Evolutionary conservation across 1,140 invertebrate genomes (phyloP).

Genomic region (Brachionus manjavacas): DNA sequence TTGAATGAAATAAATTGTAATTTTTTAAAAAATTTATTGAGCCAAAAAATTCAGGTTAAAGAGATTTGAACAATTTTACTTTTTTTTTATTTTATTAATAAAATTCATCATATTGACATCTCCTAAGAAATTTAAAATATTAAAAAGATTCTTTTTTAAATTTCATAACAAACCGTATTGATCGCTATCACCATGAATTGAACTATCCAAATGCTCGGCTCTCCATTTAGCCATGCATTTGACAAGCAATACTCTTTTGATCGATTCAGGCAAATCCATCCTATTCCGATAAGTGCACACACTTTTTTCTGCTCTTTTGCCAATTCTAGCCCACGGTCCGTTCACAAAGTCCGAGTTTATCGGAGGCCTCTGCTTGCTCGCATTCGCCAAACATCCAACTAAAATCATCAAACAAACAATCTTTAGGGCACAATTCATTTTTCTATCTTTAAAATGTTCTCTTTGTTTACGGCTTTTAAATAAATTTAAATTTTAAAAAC

Average conservation of each 20-base stretch:
- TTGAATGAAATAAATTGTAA: too few relatives aligned
- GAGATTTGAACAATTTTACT: too few relatives aligned
- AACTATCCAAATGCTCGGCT: background rate
- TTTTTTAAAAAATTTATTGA: too few relatives aligned
- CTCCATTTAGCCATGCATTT: background rate
- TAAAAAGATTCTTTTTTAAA: background rate
- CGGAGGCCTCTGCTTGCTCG: background rate
- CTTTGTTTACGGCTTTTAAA: background rate
- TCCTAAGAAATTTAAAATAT: background rate
- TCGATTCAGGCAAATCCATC: background rate
- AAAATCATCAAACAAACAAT: background rate
- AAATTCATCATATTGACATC: background rate
- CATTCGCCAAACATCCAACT: background rate
- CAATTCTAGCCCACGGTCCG: slow-evolving; percentile 20
- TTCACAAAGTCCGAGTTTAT: slow-evolving; percentile 20
- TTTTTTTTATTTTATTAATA: background rate
- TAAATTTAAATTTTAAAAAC: background rate
- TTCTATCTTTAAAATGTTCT: background rate
- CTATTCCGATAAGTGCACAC: background rate
- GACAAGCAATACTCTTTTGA: background rate
- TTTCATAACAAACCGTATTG: background rate
- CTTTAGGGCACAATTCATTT: background rate
- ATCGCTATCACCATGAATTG: background rate
- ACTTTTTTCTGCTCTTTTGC: background rate
- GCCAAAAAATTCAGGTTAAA: too few relatives aligned